These are phyloP conservation scores for Fissipunctia ypsillon DNA, from an alignment of 2,888 invertebrate species.

Conservation along the genomic window DNA sequence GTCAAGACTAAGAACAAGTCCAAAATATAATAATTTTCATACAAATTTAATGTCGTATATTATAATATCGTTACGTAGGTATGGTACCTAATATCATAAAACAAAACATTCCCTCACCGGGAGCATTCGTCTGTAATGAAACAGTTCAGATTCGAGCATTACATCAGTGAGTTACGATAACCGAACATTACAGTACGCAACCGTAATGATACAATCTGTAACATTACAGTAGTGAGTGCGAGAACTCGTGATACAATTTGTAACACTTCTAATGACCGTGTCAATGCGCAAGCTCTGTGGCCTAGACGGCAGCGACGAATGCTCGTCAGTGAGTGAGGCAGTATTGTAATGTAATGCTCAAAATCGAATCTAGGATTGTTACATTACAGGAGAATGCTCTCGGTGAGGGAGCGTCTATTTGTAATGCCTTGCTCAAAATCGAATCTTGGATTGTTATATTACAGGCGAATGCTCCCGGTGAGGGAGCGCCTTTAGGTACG, in stretches of 20 bases:
- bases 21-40: conserved; percentile 9
- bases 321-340: neutral
- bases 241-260: neutral
- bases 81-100: neutral
- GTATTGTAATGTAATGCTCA: neutral
- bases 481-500: neutral
- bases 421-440: neutral
- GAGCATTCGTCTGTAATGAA: neutral
- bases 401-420: too few relatives aligned
- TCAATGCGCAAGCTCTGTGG: neutral
- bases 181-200: neutral
- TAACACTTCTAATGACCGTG: neutral
- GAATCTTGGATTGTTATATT: neutral
- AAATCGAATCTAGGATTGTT: neutral
- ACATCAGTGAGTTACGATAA: neutral
- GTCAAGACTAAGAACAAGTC: conserved; percentile 8
- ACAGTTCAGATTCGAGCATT: neutral
- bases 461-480: neutral
- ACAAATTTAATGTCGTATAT: neutral
- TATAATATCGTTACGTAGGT: conserved; percentile 1
- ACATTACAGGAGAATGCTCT: neutral
- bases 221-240: neutral
- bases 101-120: neutral
- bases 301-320: neutral
- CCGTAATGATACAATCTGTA: neutral